A percentile compares a stretch with the other conserved stretches of the same genome.
Conservation (phyloP, 2,113 vertebrate species). For the Hipposideros armiger region DNA sequence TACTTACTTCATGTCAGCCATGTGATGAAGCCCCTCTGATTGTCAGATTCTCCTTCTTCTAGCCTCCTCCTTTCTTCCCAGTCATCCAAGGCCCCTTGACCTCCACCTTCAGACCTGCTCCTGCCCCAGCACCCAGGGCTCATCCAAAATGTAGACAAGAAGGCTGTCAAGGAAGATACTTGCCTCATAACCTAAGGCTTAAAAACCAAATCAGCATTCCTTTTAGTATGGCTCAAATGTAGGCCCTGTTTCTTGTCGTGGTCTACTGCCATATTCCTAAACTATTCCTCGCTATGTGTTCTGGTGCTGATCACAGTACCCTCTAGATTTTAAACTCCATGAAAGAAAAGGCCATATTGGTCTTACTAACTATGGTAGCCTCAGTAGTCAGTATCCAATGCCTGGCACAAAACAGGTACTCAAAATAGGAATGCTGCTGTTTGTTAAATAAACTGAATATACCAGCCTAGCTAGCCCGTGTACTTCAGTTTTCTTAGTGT, state of each 20-base stretch:
- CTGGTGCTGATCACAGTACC: neutral
- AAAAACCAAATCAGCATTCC: neutral
- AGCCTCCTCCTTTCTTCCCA: neutral
- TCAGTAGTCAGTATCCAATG: neutral
- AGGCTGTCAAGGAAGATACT: neutral
- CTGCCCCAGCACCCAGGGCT: neutral
- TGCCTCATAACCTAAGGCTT: neutral
- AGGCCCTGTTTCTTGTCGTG: neutral
- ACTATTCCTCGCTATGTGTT: neutral
- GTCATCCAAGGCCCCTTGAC: neutral
- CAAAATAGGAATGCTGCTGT: neutral
- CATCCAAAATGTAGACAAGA: neutral
- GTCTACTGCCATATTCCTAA: neutral
- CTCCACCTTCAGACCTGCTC: neutral
- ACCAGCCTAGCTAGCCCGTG: neutral
- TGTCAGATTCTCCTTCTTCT: constrained; percentile 1
- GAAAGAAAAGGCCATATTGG: neutral
- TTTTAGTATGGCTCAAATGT: neutral
- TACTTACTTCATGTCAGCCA: neutral
- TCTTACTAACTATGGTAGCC: neutral
- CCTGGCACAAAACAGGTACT: neutral
- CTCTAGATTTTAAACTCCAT: neutral
- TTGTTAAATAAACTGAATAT: neutral
- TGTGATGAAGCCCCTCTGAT: neutral
- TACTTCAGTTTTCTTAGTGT: neutral